Conservation (phyloP, 2,797 vertebrate species). For the Vireo griseus region DNA sequence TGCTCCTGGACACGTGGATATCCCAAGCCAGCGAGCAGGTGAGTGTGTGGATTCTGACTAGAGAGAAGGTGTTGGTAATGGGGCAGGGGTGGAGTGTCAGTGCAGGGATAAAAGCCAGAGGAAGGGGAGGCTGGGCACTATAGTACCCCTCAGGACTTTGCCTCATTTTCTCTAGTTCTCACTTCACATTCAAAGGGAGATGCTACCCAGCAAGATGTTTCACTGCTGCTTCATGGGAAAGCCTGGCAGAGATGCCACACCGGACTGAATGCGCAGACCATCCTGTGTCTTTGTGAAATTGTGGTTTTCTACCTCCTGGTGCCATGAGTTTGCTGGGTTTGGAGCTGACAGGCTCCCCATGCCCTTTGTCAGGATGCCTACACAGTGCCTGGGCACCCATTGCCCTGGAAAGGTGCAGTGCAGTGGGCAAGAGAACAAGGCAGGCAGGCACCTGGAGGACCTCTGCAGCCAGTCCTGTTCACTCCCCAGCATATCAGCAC, state of each 20-base stretch:
- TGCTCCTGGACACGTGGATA: slow-evolving; percentile 91
- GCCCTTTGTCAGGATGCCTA: neutral
- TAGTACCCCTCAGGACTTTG: neutral
- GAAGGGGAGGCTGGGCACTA: neutral
- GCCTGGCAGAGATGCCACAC: neutral
- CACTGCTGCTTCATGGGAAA: neutral
- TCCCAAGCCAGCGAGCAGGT: slow-evolving; percentile 83
- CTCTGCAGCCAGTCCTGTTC: neutral
- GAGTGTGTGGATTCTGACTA: slow-evolving; percentile 37
- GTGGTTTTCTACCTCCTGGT: neutral
- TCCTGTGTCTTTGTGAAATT: neutral
- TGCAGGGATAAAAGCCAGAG: neutral
- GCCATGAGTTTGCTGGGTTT: neutral
- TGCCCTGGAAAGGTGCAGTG: accelerated
- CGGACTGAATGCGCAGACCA: neutral
- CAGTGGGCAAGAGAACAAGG: neutral
- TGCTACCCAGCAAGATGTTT: neutral
- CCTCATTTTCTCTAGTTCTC: neutral
- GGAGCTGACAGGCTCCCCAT: neutral
- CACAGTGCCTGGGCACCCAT: neutral
- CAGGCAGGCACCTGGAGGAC: neutral
- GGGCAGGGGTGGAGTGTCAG: neutral
- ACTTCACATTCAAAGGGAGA: neutral
- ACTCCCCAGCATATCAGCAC: neutral
- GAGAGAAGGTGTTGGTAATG: neutral